Conservation (phyloP, 1,140 invertebrate species). For the Drosophila serrata region DNA sequence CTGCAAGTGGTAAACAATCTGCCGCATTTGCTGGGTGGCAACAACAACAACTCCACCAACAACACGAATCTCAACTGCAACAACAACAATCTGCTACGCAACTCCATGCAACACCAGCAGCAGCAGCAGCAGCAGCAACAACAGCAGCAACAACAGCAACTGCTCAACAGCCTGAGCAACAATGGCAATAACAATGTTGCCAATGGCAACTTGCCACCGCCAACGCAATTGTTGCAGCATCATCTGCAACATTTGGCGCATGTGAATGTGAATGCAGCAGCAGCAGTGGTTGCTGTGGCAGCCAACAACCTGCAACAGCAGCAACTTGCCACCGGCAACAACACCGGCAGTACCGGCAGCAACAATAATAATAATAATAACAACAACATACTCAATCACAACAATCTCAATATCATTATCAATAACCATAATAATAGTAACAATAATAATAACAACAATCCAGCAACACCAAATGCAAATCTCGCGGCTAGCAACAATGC, state of each 20-base stretch:
- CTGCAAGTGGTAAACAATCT: constrained; percentile 83
- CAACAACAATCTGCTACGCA: constrained; percentile 58
- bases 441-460: constrained; percentile 78
- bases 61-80: constrained; percentile 64
- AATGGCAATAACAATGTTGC: constrained; percentile 55
- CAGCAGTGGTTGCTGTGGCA: constrained; percentile 70
- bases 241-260: constrained; percentile 84
- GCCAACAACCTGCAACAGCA: constrained; percentile 78
- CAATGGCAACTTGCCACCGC: constrained; percentile 67
- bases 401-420: constrained; percentile 74
- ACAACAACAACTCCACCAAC: constrained; percentile 46
- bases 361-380: constrained; percentile 53
- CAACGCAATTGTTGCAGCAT: constrained; percentile 83
- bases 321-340: constrained; percentile 46
- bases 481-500: constrained; percentile 50
- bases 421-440: constrained; percentile 70
- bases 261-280: constrained; percentile 80
- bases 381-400: constrained; percentile 72
- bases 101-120: constrained; percentile 54
- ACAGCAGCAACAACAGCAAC: constrained; percentile 45
- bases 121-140: constrained; percentile 57
- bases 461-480: constrained; percentile 82
- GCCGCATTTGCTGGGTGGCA: constrained; percentile 72
- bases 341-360: constrained; percentile 35
- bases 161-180: constrained; percentile 55